A percentile compares a stretch with the other conserved stretches of the same genome.
Evolutionary conservation across 2,888 invertebrate genomes (phyloP).

Genomic region (Sinodicranocentrus sp.): DNA sequence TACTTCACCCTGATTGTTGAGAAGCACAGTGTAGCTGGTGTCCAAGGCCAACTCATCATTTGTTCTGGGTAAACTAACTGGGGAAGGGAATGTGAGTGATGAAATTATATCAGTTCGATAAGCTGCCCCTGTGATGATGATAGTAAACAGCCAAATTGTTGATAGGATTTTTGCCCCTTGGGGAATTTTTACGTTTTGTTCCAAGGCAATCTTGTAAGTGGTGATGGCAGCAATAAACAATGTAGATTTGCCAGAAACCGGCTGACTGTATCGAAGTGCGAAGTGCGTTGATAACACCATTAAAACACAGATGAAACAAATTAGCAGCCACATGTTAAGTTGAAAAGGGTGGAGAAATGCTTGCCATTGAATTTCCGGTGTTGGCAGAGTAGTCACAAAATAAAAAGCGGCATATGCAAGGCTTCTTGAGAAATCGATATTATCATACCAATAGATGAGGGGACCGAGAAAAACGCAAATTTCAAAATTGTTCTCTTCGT

Average conservation of each 20-base stretch:
- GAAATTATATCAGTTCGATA: conserved; percentile 21
- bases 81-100: not conserved
- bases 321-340: not conserved
- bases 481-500: conserved; percentile 24
- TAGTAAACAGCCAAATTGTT: not conserved
- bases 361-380: conserved; percentile 10
- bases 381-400: not conserved
- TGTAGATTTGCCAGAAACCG: not conserved
- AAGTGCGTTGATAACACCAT: not conserved
- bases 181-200: not conserved
- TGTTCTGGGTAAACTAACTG: not conserved
- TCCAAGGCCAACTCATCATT: not conserved
- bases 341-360: conserved; percentile 19
- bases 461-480: not conserved
- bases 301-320: not conserved
- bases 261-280: not conserved
- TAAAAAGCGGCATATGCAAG: not conserved
- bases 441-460: not conserved
- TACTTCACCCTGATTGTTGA: conserved; percentile 11
- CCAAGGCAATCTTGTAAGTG: not conserved
- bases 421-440: not conserved
- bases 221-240: not conserved
- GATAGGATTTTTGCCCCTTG: not conserved
- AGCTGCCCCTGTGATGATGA: conserved; percentile 13
- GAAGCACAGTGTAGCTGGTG: conserved; percentile 3